Evolutionary conservation across 2,888 invertebrate species (phyloP), one percentile per base, ranked within the genome.

Genomic region (Hemithea aestivaria): DNA sequence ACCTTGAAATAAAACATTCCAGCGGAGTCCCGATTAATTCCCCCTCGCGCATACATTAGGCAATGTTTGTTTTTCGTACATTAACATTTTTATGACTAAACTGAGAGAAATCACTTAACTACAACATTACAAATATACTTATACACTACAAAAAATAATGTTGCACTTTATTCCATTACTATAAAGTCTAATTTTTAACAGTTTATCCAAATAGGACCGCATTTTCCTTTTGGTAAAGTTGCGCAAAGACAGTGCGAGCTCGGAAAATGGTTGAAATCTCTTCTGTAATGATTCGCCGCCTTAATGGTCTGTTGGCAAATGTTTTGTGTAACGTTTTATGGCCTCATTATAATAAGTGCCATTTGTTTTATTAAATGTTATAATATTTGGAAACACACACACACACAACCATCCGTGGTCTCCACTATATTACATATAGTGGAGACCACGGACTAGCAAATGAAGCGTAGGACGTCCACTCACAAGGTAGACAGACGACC

Each of bases 51-150:
- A 82, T 84, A 85, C 64, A 85, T 85, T 84, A 84, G 62, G 59
- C 71, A 69, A 68, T 80, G 70, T 82, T 84, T 87, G 84, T 84
- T 83, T 83, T 81, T 76, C 75, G 73, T 64, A 72, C 82, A 85
- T 87, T 87, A 81, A 84, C 85, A 87, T 85, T 87, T 87, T 87
- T 87, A 87, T 85, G 79, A 81, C 82, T 80, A 74, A 74, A 79
- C 77, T 73, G 71, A 79, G 76, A 78, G 73, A 69, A 81, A 82
- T 80, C 80, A 75, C 79, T 81, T 76, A 75, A 75, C 66, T 75
- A 61, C 56, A 64, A 63, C 65, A 58, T 66, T 58, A 55, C 67
- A 56, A 65, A 58, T 58, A 52, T 60, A 48, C 40, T 20, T 46
- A 20, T 30, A 11, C 22, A 31, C 6, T 8, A 6, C 20, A 27